Conservation (phyloP, 2,113 vertebrate species). For the Raja brachyura region DNA sequence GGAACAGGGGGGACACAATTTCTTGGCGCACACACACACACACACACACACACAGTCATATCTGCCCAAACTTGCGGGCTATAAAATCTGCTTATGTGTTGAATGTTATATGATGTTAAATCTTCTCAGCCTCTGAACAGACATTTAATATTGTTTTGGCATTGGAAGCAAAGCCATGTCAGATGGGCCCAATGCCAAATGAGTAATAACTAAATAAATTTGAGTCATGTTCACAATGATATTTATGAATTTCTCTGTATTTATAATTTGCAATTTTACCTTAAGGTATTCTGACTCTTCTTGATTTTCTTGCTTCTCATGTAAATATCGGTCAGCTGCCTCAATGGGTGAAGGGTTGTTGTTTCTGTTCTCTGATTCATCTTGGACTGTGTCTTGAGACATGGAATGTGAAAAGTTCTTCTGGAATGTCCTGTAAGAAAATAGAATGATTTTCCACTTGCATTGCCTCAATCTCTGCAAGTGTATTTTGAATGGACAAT, state of each 20-base stretch:
- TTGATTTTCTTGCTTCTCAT: constrained; percentile 48
- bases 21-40: no score
- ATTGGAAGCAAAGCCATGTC: not conserved
- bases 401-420: constrained; percentile 48
- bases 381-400: constrained; percentile 42
- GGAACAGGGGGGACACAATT: no score
- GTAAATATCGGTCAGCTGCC: constrained; percentile 50
- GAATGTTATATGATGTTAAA: not conserved
- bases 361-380: constrained; percentile 43
- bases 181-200: not conserved
- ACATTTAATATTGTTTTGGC: not conserved
- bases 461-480: not conserved
- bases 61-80: not conserved
- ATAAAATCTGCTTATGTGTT: not conserved
- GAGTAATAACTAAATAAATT: not conserved
- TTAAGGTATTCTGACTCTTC: constrained; percentile 2
- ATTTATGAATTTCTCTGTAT: not conserved
- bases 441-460: constrained; percentile 39
- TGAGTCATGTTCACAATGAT: not conserved
- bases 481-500: not conserved
- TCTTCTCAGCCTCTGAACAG: not conserved
- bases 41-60: no score
- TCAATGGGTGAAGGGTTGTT: constrained; percentile 51
- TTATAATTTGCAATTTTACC: not conserved
- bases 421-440: constrained; percentile 50